Evolutionary conservation across 2,888 invertebrate genomes (phyloP), one percentile per base, ranked within the genome.

Genomic region (Pherbina coryleti): DNA sequence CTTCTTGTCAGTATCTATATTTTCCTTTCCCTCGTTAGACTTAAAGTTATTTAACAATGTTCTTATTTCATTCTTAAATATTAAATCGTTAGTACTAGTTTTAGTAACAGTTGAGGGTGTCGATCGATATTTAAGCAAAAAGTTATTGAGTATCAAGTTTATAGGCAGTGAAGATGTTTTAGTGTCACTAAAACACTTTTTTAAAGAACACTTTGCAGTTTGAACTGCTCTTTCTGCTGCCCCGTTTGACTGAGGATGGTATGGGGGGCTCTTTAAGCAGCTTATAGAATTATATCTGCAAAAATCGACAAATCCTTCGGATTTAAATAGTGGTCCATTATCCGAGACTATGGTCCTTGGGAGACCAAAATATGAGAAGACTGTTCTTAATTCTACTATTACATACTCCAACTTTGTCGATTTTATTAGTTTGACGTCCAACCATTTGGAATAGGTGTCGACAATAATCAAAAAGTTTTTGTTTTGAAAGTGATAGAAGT

Each of bases 321-420:
- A 71, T 17, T 28, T n/a, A 73, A 83, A 82, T 44, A 77, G 80
- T 49, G 79, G 70, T n/a, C 81, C 81, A 73, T 84, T 84, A 70
- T 83, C 81, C 0, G 82, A 81, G 3, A 82, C 82, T 11, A 82
- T 60, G 9, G 76, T 25, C 28, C 62, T 79, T 22, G 83, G 82
- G n/a, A 83, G 49, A 1, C 82, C 83, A 79, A 82, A 84, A 28
- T 83, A 22, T 19, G 74, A 72, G 67, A 78, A 76, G 62, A 57
- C 51, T n/a, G 69, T 25, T 34, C 64, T 60, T 7, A 76, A 53
- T 34, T 51, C 67, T 37, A 25, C 51, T 60, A 79, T 76, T 7
- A 76, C 64, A 25, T 19, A 34, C 4, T 49, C 22, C 51, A 70
- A 51, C 8, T 14, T 62, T 14, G 71, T 78, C 25, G 7, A 17